These are phyloP conservation scores for Gymnosoma rotundatum DNA, from an alignment of 2,888 invertebrate genomes.

Conservation along the genomic window DNA sequence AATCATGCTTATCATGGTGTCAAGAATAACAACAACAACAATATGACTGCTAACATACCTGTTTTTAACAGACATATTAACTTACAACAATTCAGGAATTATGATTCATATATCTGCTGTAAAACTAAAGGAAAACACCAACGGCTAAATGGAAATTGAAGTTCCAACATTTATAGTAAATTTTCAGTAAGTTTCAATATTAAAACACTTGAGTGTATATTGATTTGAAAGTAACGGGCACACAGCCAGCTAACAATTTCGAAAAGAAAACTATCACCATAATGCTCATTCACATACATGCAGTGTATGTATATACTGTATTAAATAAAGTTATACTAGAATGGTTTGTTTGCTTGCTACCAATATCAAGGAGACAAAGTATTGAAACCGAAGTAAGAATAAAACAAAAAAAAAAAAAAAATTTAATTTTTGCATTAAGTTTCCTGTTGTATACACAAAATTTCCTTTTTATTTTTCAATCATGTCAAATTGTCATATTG, in stretches of 20 bases:
- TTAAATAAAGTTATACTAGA: too few relatives aligned
- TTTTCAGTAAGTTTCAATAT: conserved; percentile 36
- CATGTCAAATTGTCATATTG: conserved; percentile 70
- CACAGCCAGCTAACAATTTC: neutral
- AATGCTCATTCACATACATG: neutral
- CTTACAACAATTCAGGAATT: conserved; percentile 6
- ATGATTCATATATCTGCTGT: conserved; percentile 10
- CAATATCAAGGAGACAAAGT: neutral
- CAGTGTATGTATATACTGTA: neutral
- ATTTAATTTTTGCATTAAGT: conserved; percentile 32
- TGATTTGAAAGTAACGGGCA: conserved; percentile 2
- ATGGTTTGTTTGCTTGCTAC: neutral
- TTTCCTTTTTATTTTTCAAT: conserved; percentile 68
- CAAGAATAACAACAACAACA: neutral
- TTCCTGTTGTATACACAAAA: conserved; percentile 59
- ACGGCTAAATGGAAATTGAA: conserved; percentile 8
- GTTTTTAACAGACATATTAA: neutral
- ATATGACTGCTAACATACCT: neutral
- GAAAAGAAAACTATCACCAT: neutral
- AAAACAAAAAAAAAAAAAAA: neutral
- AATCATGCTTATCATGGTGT: conserved; percentile 12
- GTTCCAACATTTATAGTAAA: conserved; percentile 20
- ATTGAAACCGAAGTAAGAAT: too few relatives aligned
- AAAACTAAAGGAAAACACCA: conserved; percentile 14
- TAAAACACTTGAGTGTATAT: conserved; percentile 52